Conservation (phyloP, 2,888 invertebrate genomes). For the Onthophagus sagittarius region DNA sequence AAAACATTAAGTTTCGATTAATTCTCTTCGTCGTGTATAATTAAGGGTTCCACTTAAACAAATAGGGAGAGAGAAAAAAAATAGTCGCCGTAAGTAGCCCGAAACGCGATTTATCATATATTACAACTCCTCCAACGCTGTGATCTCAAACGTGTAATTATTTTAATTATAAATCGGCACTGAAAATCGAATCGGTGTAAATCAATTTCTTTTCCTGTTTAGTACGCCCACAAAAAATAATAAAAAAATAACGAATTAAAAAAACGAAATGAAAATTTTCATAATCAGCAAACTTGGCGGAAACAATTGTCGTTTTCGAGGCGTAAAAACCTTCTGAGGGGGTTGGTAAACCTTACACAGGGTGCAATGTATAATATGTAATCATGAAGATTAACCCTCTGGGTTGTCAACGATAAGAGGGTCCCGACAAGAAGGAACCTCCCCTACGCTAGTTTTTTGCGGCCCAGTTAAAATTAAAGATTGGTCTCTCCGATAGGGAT, state of each 20-base stretch:
- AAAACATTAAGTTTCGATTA: conserved; percentile 26
- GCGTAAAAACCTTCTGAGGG: conserved; percentile 43
- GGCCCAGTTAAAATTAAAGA: conserved; percentile 37
- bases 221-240: neutral
- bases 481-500: conserved; percentile 3
- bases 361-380: conserved; percentile 46
- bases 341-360: conserved; percentile 44
- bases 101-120: conserved; percentile 15
- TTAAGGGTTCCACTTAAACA: conserved; percentile 14
- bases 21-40: conserved; percentile 21
- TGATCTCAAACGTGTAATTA: conserved; percentile 14
- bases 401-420: conserved; percentile 6
- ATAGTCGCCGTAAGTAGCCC: conserved; percentile 19
- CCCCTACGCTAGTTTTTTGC: neutral
- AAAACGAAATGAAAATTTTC: neutral
- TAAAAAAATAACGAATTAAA: neutral
- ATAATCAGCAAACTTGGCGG: conserved; percentile 31
- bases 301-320: conserved; percentile 45
- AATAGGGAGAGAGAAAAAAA: conserved; percentile 2
- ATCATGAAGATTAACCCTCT: conserved; percentile 42
- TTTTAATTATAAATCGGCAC: conserved; percentile 17
- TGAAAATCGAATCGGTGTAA: neutral
- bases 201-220: conserved; percentile 8
- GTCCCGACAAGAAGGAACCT: conserved; percentile 7
- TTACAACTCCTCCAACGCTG: neutral